Base-by-base conservation (phyloP, 1,140 invertebrate species). In the Sipha flava region DNA sequence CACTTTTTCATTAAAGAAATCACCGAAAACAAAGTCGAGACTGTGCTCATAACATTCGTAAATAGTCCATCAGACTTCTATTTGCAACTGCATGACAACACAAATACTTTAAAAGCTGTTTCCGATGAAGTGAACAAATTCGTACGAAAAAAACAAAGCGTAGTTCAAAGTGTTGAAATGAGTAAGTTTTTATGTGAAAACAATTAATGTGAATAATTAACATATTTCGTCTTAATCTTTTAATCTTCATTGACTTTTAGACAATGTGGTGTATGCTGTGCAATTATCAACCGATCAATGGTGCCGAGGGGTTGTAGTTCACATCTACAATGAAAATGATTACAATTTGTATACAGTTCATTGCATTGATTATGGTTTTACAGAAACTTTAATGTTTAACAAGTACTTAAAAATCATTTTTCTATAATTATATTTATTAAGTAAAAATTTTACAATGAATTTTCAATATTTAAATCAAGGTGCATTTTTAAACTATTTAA, bases 21-120 rank as follows among this genome's bases (percentile, higher is more conserved):
- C 6, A 10, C 5, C 14, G 43, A 4, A 54, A 43, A 59, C 3
- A 4, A 21, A 1, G 16, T 43, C 0, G 73, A 59, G 3, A 5
- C 31, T 2, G 52, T 77, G 1, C 18, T 29, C 31, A 31, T 77
- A 40, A 43, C 73, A 1, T 23, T 23, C 16, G 1, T 59, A 0
- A 77, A 77, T 34, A 57, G 47, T 18, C 73, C 73, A 12, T 77
- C 73, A n/a, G 49, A 77, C 18, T 77, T 77, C 14, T 77, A 57
- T 29, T 23, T 77, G 2, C 73, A 77, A 43, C 34, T 77, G 14
- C 0, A 16, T 14, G 52, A 21, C 1, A 59, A 77, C 3, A 5
- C n/a, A 0, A 1, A 4, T 0, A 6, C 40, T 9, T 16, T 43
- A 12, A 1, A 21, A 26, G 59, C n/a, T 5, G n/a, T 77, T 5